phyloP scores from a whole-genome alignment of 2,113 vertebrate genomes.

The Malaclemys terrapin region DNA sequence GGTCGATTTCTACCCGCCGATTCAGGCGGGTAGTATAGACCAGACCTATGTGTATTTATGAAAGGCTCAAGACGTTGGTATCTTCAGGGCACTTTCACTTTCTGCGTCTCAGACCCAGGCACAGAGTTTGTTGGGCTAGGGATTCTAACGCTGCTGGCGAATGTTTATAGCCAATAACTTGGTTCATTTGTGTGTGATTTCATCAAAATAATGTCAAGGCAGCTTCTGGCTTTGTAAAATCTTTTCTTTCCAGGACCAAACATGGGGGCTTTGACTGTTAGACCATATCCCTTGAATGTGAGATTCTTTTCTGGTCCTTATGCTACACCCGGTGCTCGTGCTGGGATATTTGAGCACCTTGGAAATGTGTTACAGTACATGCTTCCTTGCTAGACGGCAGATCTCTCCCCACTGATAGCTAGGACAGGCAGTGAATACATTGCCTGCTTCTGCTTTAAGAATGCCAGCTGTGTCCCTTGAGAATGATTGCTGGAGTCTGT shows the following conservation, averaged over 20 bases:
- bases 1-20: no score
- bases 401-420: not conserved
- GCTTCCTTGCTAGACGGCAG: no score
- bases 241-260: not conserved
- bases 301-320: not conserved
- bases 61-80: not conserved
- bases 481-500: not conserved
- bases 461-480: accelerated
- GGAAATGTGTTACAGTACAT: not conserved
- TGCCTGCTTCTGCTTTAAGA: accelerated
- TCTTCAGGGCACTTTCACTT: not conserved
- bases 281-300: not conserved
- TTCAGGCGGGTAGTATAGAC: no score
- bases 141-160: not conserved
- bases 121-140: accelerated
- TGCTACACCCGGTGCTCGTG: not conserved
- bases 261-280: not conserved
- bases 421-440: not conserved
- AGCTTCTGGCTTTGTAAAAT: not conserved
- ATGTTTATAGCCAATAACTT: not conserved
- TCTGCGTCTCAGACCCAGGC: accelerated
- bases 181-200: not conserved
- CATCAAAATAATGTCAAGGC: not conserved
- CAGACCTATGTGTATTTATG: not conserved
- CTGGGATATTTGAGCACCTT: not conserved